These are phyloP conservation scores for Crenichthys baileyi DNA, from an alignment of 2,797 vertebrate genomes.

Conservation along the genomic window DNA sequence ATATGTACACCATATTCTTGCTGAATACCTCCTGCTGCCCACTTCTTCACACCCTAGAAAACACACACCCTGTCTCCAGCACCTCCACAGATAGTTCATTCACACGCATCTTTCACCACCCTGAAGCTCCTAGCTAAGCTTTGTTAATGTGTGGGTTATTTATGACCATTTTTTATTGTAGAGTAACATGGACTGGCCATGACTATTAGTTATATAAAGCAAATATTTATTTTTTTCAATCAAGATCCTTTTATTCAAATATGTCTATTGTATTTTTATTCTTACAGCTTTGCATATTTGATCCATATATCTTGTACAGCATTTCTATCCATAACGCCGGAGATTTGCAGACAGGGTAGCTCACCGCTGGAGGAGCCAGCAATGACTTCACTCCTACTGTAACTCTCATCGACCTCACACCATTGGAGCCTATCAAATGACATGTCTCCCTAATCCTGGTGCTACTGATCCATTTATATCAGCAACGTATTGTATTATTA, in stretches of 20 bases:
- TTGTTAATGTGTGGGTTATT: conserved; percentile 59
- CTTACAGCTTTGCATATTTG: conserved; percentile 7
- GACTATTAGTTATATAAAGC: not conserved
- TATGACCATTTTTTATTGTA: conserved; percentile 43
- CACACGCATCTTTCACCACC: conserved; percentile 56
- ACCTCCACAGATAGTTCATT: conserved; percentile 65
- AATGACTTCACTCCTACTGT: conserved; percentile 73
- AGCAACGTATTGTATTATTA: conserved; percentile 46
- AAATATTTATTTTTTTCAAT: not conserved
- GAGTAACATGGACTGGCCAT: not conserved
- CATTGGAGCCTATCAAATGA: conserved; percentile 72
- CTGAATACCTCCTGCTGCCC: conserved; percentile 37
- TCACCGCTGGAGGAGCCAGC: conserved; percentile 61
- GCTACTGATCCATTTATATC: conserved; percentile 76
- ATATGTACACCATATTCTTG: conserved; percentile 34
- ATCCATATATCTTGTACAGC: conserved; percentile 17
- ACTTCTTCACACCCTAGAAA: conserved; percentile 57
- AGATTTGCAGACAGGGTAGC: conserved; percentile 66
- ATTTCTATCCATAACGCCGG: conserved; percentile 42
- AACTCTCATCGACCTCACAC: conserved; percentile 69
- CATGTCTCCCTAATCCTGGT: conserved; percentile 54
- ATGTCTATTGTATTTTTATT: conserved; percentile 20
- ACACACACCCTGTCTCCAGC: conserved; percentile 46
- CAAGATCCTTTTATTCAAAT: not conserved
- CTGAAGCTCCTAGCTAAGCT: conserved; percentile 30